phyloP scores from a whole-genome alignment of 2,797 vertebrate species.

The Cynodonichthys magdalenae region DNA sequence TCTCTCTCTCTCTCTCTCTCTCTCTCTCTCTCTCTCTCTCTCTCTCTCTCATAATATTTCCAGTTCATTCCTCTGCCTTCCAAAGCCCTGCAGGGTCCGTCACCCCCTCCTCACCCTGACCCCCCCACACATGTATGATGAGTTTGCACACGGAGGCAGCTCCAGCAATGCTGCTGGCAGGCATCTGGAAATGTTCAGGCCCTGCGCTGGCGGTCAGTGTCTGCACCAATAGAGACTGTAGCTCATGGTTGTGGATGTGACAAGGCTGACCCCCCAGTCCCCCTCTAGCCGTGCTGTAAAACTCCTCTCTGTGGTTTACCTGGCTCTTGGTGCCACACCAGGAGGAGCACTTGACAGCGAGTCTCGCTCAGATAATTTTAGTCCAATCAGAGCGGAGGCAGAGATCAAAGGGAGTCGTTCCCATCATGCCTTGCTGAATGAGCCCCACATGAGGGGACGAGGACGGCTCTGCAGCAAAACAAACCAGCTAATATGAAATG shows the following conservation, averaged over 20 bases:
- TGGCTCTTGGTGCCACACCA: background rate
- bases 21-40: constrained; percentile 43
- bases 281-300: constrained; percentile 2
- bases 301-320: constrained; percentile 7
- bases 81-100: constrained; percentile 32
- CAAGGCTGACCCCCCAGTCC: constrained; percentile 45
- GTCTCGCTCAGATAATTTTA: constrained; percentile 6
- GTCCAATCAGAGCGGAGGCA: background rate
- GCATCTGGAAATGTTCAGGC: constrained; percentile 79
- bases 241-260: constrained; percentile 68
- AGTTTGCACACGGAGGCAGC: constrained; percentile 43
- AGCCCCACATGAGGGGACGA: background rate
- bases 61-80: constrained; percentile 43
- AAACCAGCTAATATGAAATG: background rate
- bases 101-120: background rate
- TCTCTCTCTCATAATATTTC: constrained; percentile 59
- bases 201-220: constrained; percentile 71
- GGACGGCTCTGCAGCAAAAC: constrained; percentile 9
- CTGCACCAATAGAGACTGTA: constrained; percentile 70
- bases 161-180: constrained; percentile 65
- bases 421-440: constrained; percentile 21
- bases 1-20: too few relatives aligned
- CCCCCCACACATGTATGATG: background rate
- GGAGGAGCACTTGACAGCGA: background rate
- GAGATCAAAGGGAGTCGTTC: constrained; percentile 29